These are phyloP conservation scores for Gallinago solitaria DNA, from an alignment of 2,797 vertebrate species.

Conservation along the genomic window DNA sequence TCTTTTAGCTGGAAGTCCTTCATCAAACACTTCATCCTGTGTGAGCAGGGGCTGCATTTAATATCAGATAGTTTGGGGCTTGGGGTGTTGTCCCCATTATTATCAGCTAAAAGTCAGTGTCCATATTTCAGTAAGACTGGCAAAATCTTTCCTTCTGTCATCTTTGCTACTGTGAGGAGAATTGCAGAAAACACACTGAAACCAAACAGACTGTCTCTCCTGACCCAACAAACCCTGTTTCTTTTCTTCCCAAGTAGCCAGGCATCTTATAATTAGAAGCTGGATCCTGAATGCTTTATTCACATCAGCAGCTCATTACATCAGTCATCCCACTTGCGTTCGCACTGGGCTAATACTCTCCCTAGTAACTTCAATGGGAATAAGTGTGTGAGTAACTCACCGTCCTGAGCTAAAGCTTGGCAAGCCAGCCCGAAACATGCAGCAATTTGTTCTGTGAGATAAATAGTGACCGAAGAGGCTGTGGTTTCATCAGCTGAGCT, in stretches of 20 bases:
- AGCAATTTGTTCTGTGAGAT: background rate
- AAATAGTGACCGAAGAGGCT: fast-evolving
- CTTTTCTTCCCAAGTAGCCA: constrained; percentile 16
- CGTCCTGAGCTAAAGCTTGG: background rate
- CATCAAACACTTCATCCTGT: background rate
- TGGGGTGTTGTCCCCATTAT: background rate
- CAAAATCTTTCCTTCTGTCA: background rate
- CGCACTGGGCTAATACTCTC: background rate
- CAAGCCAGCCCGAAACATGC: background rate
- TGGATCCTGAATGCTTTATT: background rate
- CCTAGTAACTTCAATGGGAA: background rate
- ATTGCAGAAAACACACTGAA: background rate
- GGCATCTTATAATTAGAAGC: background rate
- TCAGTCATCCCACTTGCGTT: background rate
- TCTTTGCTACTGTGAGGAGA: background rate
- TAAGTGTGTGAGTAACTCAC: background rate
- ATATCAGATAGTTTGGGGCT: background rate
- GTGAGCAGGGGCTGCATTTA: background rate
- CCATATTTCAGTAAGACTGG: background rate
- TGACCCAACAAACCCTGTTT: background rate
- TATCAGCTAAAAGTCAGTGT: background rate
- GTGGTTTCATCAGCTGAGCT: background rate
- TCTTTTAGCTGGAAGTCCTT: background rate
- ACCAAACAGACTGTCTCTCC: background rate
- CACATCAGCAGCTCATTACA: background rate